These are phyloP conservation scores for Todiramphus saurophagus DNA, from an alignment of 2,113 vertebrate species.

Conservation along the genomic window DNA sequence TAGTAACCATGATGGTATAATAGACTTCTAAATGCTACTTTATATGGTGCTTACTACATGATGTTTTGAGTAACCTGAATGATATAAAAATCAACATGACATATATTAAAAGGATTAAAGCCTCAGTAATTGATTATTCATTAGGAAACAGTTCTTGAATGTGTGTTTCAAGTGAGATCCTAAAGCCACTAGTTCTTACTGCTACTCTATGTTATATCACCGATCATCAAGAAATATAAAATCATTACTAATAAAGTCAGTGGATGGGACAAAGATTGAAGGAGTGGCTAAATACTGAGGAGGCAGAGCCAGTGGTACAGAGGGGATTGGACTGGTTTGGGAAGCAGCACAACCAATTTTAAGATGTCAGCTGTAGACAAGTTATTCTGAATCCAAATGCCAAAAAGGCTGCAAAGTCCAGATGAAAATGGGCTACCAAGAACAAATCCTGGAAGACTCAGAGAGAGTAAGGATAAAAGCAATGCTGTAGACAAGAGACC, in stretches of 20 bases:
- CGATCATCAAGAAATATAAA: neutral
- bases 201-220: neutral
- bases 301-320: neutral
- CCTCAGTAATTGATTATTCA: neutral
- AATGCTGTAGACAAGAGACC: neutral
- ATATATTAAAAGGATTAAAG: constrained; percentile 7
- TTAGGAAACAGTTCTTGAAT: neutral
- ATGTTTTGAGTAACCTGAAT: constrained; percentile 13
- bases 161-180: neutral
- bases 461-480: neutral
- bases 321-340: neutral
- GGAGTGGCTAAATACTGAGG: neutral
- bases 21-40: constrained; percentile 28
- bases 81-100: constrained; percentile 21
- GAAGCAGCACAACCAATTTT: neutral
- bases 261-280: neutral
- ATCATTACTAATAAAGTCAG: neutral
- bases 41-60: neutral
- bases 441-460: neutral
- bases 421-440: neutral
- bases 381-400: neutral
- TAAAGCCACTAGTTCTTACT: neutral
- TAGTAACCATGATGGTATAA: constrained; percentile 37
- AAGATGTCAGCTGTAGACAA: neutral
- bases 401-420: neutral